Conservation (phyloP, 2,797 vertebrate species). For the Rousettus madagascariensis region DNA sequence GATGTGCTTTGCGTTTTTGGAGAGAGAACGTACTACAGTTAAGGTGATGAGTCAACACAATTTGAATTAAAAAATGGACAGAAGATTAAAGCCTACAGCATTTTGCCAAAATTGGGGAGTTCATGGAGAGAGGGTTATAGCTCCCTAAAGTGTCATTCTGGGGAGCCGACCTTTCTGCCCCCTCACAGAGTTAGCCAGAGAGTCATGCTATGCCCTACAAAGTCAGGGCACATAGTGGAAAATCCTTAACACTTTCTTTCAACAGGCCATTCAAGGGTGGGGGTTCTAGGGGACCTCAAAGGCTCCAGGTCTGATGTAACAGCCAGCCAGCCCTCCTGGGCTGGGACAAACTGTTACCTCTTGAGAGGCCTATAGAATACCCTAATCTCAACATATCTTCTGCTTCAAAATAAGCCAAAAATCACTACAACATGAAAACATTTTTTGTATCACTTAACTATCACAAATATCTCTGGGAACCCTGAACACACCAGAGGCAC, state of each 20-base stretch:
- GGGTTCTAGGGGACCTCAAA: neutral
- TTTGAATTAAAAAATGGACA: neutral
- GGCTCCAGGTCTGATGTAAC: neutral
- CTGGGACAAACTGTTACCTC: neutral
- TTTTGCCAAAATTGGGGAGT: neutral
- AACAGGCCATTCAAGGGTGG: neutral
- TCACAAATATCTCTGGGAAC: constrained; percentile 31
- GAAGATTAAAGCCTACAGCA: neutral
- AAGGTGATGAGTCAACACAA: neutral
- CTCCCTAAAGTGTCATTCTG: neutral
- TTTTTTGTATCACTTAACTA: neutral
- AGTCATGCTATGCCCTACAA: neutral
- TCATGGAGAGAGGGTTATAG: neutral
- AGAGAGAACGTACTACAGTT: neutral
- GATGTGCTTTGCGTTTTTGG: neutral
- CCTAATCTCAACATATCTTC: neutral
- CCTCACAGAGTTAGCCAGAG: neutral
- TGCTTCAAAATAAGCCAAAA: neutral
- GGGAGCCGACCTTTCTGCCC: neutral
- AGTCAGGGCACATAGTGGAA: neutral
- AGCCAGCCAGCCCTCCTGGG: neutral
- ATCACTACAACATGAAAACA: neutral
- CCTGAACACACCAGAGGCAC: neutral
- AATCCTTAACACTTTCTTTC: constrained; percentile 3
- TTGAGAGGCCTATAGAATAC: neutral